Evolutionary conservation across 2,113 vertebrate species (phyloP).

Genomic region (Melanocharis versteri): DNA sequence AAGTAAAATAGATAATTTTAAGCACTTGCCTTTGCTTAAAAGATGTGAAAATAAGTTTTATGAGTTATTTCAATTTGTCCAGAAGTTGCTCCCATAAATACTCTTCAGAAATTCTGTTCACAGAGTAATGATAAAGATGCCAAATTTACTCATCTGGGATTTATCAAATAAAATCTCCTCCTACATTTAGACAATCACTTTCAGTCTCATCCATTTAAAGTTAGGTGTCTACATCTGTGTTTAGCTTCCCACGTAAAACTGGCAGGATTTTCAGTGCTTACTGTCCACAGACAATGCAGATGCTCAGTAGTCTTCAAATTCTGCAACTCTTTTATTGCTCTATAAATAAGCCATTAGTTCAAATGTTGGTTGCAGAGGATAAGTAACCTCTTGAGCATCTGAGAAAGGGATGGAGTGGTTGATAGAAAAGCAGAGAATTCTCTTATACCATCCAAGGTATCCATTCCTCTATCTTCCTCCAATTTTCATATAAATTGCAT

Average conservation of each 20-base stretch:
- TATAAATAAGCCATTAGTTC: neutral
- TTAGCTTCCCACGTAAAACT: neutral
- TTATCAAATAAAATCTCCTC: neutral
- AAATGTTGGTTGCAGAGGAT: neutral
- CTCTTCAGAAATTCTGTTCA: neutral
- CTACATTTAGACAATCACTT: neutral
- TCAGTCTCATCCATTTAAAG: neutral
- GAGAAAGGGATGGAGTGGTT: neutral
- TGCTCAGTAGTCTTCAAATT: neutral
- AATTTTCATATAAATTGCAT: neutral
- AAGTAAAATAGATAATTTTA: neutral
- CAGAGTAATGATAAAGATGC: neutral
- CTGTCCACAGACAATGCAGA: neutral
- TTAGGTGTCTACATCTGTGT: neutral
- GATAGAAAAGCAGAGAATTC: neutral
- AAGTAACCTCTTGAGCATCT: neutral
- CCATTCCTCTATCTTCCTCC: neutral
- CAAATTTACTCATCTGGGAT: neutral
- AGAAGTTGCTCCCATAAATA: neutral
- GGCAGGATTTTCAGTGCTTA: neutral
- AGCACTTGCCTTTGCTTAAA: neutral
- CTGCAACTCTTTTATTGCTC: neutral
- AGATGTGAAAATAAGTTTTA: neutral
- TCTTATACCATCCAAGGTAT: neutral
- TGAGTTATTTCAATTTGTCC: neutral